phyloP scores from a whole-genome alignment of 1,140 invertebrate genomes.

The Phocides pigmalion region DNA sequence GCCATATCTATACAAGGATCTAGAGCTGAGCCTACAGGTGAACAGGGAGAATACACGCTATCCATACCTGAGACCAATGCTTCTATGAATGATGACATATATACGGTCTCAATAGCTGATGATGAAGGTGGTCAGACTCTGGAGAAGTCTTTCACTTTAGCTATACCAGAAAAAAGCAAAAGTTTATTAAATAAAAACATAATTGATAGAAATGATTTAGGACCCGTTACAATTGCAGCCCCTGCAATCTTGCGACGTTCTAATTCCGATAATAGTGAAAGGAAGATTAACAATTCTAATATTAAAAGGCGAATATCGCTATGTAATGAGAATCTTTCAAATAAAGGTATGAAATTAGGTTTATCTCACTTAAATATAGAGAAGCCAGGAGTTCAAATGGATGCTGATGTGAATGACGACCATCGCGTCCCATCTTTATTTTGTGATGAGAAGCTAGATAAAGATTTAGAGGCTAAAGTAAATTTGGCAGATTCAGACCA shows the following conservation, averaged over 20 bases:
- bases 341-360: conserved; percentile 51
- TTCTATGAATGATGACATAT: conserved; percentile 80
- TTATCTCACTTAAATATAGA: conserved; percentile 43
- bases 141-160: conserved; percentile 76
- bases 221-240: conserved; percentile 58
- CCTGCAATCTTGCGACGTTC: conserved; percentile 79
- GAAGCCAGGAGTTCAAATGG: conserved; percentile 47
- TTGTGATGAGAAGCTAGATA: conserved; percentile 81
- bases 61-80: conserved; percentile 82
- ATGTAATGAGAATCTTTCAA: conserved; percentile 68
- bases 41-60: conserved; percentile 77
- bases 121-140: conserved; percentile 65
- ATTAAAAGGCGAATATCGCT: conserved; percentile 75
- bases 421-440: conserved; percentile 78
- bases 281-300: conserved; percentile 67
- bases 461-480: conserved; percentile 70
- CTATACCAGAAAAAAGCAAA: conserved; percentile 80
- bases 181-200: conserved; percentile 74
- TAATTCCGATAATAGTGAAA: conserved; percentile 78
- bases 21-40: conserved; percentile 77
- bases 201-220: conserved; percentile 64
- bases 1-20: conserved; percentile 75
- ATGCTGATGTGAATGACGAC: conserved; percentile 65
- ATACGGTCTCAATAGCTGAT: conserved; percentile 79
- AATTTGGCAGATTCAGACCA: conserved; percentile 59